Conservation (phyloP, 2,113 vertebrate genomes). For the Burhinus bistriatus region DNA sequence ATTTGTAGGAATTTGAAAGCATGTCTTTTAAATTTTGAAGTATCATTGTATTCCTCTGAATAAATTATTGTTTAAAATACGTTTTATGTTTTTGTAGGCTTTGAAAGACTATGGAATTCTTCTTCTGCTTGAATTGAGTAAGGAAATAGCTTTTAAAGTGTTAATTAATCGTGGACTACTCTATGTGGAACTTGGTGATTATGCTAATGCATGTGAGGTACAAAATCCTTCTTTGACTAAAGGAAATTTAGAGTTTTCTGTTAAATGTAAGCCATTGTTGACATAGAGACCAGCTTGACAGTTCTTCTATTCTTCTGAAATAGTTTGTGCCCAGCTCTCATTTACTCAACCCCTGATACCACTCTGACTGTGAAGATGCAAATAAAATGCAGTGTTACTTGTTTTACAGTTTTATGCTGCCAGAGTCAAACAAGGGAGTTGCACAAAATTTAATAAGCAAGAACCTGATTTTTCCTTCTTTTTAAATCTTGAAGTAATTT, state of each 20-base stretch:
- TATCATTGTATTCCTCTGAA: neutral
- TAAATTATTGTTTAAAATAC: neutral
- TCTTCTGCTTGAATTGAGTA: slow-evolving; percentile 68
- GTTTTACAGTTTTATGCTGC: neutral
- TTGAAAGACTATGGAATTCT: slow-evolving; percentile 78
- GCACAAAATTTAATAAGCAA: neutral
- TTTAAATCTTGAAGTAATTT: neutral
- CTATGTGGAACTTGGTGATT: slow-evolving; percentile 66
- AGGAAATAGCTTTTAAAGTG: slow-evolving; percentile 69
- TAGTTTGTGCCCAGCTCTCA: neutral
- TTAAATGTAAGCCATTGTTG: neutral
- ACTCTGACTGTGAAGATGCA: neutral
- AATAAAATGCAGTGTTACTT: neutral
- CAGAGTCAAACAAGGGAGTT: neutral
- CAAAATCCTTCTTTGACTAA: neutral
- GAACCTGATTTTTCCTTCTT: neutral
- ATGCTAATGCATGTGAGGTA: slow-evolving; percentile 75
- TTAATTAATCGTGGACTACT: slow-evolving; percentile 77
- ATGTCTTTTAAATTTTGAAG: neutral
- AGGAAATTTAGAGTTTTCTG: neutral
- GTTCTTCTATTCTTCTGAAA: neutral
- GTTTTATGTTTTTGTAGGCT: slow-evolving; percentile 67
- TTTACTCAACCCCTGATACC: neutral
- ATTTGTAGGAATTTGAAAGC: neutral
- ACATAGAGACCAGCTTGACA: neutral